Percentiles rank a stretch among this genome's conserved stretches.
These are phyloP conservation scores for Dreissena polymorpha DNA, from an alignment of 1,140 invertebrate genomes.

Conservation along the genomic window DNA sequence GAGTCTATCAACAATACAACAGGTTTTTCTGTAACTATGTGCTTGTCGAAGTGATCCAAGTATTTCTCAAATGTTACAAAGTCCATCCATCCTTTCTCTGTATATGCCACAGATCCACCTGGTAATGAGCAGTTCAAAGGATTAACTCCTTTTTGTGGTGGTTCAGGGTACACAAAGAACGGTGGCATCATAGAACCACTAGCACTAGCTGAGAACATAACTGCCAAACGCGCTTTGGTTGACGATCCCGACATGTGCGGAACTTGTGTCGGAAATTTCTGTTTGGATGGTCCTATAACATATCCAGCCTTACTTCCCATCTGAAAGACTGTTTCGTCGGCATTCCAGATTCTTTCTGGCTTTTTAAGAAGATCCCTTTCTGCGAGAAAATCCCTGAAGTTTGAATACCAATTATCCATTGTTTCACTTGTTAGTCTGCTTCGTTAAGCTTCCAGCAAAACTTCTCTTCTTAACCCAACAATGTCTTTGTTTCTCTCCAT, in stretches of 20 bases:
- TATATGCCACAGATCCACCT: too few species aligned
- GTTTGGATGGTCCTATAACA: slow-evolving; percentile 14
- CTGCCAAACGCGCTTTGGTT: slow-evolving; percentile 31
- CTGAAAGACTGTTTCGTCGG: slow-evolving; percentile 34
- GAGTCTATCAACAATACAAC: slow-evolving; percentile 40
- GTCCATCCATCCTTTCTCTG: too few species aligned
- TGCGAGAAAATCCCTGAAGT: slow-evolving; percentile 16
- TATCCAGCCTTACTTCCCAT: slow-evolving; percentile 26
- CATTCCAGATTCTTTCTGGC: too few species aligned
- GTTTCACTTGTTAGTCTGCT: background rate
- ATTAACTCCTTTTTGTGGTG: slow-evolving; percentile 2
- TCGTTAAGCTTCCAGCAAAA: slow-evolving; percentile 30
- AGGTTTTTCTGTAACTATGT: too few species aligned
- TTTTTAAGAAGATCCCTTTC: slow-evolving; percentile 12
- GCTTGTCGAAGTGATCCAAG: too few species aligned
- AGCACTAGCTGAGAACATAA: too few species aligned
- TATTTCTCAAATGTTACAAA: too few species aligned
- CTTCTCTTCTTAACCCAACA: too few species aligned
- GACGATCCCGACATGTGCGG: slow-evolving; percentile 12
- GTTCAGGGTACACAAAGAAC: too few species aligned
- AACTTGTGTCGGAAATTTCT: slow-evolving; percentile 2
- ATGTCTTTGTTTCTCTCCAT: too few species aligned
- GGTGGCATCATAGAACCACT: too few species aligned
- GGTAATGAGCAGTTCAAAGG: too few species aligned
- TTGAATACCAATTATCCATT: slow-evolving; percentile 4